Evolutionary conservation across 2,797 vertebrate species (phyloP), one percentile per base, ranked within the genome.

Genomic region (Bufotes viridis): DNA sequence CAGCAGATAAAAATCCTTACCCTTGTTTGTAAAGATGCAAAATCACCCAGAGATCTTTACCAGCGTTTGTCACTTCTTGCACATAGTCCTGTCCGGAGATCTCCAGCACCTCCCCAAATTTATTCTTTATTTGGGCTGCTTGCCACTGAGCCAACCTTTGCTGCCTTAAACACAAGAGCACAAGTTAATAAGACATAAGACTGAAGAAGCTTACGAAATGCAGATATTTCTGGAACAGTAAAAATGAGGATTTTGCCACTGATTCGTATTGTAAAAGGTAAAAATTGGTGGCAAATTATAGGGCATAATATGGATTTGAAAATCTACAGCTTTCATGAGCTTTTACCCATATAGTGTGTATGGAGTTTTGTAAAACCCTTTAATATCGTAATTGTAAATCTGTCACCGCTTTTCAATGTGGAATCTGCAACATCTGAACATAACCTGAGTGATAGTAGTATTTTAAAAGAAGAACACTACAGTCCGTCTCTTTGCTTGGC

Each of bases 1-100:
- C 67, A 29, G 15, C 7, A 34, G 29, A 15, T 34, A 72, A 8
- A 7, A 72, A 53, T 53, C 51, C 96, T 94, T 94, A 99, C 98
- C 98, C 98, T 92, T 95, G 97, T 91, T 97, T 99, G 94, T 99
- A 99, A 91, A 99, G 97, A 87, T 99, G 98, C 91, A 99, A 92
- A 90, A 99, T 93, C 78, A 99, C 98, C 97, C 97, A 99, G 88
- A 99, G 93, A 57, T 93, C 95, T 0, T 96, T 94, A 85, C 97
- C 96, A 2, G 98, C 98, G 93, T 97, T 96, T 12, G 98, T 99
- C 87, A 99, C 96, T 93, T 99, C 98, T 89, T 98, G 96, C 91
- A 99, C 65, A 0, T 99, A 99, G 91, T 99, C 98, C 92, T 97
- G 96, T 14, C 97, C 98, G 0, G 98, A 99, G 91, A 99, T 99